A percentile compares a stretch with the other conserved stretches of the same genome.
These are phyloP conservation scores for Myxocyprinus asiaticus DNA, from an alignment of 2,113 vertebrate species.

Conservation along the genomic window DNA sequence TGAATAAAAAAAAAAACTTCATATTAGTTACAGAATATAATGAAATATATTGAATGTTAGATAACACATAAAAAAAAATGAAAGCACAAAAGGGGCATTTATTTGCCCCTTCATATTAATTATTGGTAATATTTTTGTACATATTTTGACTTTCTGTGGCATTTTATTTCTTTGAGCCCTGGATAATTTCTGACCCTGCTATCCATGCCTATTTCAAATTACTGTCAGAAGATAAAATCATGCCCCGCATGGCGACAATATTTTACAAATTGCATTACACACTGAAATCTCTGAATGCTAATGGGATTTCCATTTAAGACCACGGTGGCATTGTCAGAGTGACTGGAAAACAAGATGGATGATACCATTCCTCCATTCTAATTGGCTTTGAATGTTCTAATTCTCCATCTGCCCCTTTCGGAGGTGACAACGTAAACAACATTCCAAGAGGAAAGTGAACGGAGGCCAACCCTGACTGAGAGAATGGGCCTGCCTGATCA, in stretches of 20 bases:
- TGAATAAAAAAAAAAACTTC: no score
- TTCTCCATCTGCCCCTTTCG: conserved; percentile 62
- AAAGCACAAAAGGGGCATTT: no score
- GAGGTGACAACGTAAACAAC: conserved; percentile 62
- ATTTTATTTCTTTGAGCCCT: not conserved
- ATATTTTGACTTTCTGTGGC: no score
- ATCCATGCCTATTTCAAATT: conserved; percentile 2
- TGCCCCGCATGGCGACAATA: conserved; percentile 25
- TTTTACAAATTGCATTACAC: conserved; percentile 52
- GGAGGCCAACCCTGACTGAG: conserved; percentile 40
- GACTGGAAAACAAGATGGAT: conserved; percentile 64
- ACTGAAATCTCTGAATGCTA: conserved; percentile 46
- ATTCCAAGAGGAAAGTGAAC: conserved; percentile 55
- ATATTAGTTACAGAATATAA: no score
- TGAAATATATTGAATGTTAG: no score
- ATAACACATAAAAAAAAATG: no score
- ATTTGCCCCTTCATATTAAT: no score
- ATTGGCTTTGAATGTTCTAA: conserved; percentile 63
- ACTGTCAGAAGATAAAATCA: conserved; percentile 2
- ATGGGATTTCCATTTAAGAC: conserved; percentile 46
- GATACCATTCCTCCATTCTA: conserved; percentile 53
- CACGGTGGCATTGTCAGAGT: conserved; percentile 45
- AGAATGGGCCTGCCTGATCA: conserved; percentile 60
- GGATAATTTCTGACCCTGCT: not conserved
- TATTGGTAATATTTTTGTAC: no score